A percentile compares a stretch with the other conserved stretches of the same genome.
phyloP scores from a whole-genome alignment of 2,797 vertebrate species.

The Streptopelia turtur region DNA sequence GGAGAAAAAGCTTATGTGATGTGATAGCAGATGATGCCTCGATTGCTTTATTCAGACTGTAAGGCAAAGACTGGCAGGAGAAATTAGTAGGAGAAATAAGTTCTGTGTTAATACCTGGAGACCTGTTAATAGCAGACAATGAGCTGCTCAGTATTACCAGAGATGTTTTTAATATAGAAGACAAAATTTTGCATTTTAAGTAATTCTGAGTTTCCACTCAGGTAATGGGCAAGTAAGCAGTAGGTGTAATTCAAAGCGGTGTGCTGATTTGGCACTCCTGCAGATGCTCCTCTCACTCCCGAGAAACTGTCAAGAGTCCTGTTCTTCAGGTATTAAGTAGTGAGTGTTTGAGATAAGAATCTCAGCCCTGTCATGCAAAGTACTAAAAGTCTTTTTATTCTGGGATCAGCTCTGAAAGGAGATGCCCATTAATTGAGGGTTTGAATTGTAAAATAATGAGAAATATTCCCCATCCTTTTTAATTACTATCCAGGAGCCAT shows the following conservation, averaged over 20 bases:
- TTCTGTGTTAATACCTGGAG: background rate
- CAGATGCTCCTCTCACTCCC: background rate
- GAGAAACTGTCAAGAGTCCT: background rate
- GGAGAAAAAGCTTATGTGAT: background rate
- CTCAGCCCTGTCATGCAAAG: background rate
- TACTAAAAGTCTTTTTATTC: background rate
- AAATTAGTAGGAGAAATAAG: background rate
- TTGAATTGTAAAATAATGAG: background rate
- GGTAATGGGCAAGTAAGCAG: background rate
- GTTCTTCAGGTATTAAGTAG: background rate
- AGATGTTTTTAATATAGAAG: background rate
- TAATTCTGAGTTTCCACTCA: background rate
- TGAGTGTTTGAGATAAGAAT: rapidly evolving
- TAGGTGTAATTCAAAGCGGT: background rate
- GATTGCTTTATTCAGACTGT: background rate
- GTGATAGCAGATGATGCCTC: background rate
- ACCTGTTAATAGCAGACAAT: background rate
- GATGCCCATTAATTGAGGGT: background rate
- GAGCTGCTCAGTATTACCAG: background rate
- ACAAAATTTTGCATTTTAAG: background rate
- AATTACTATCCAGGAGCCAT: background rate
- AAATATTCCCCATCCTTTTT: background rate
- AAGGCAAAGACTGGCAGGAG: background rate
- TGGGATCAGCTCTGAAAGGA: background rate
- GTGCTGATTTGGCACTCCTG: background rate